Evolutionary conservation across 2,113 vertebrate genomes (phyloP), one percentile per base, ranked within the genome.

Genomic region (Rhinolophus ferrumequinum): DNA sequence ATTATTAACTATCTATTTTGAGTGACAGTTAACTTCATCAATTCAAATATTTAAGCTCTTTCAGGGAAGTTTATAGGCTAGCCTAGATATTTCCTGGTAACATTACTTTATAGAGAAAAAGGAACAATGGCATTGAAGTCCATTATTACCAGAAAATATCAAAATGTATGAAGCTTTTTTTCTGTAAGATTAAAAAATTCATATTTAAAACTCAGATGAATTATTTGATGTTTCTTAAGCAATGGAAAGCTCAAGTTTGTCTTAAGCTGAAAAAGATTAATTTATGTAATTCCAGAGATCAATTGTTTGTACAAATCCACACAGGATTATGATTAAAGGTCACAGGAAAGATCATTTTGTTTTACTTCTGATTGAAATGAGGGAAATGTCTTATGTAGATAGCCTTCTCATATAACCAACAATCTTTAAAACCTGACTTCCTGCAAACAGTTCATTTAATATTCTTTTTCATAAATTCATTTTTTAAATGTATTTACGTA

Each of bases 341-440:
- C 52, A 90, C 26, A n/a, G 26, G 16, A 33, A 82, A 82, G 14
- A 35, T 70, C 22, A 69, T 89, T 93, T 94, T 89, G 8, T 92
- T 94, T 92, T 50, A 80, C 7, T 89, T 92, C n/a, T 64, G 19
- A 75, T 76, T 96, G 21, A 94, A 75, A 89, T 81, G 52, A 92
- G 15, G 41, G 33, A 81, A 85, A 85, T 47, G 8, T 62, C 52
- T 80, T 44, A 60, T 41, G 5, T 70, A 82, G 35, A 5, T 72
- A 2, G 6, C 16, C 12, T 72, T 92, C 70, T 92, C 52, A 12
- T 83, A 21, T 56, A 62, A 85, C 69, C 52, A 87, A 77, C 15
- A n/a, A 4, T 77, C 21, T 88, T 22, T 54, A 38, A 91, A 70
- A 62, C 2, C n/a, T 84, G 14, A 80, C 66, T 62, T 70, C 56